Percentiles rank a stretch among this genome's conserved stretches.
Conservation (phyloP, 2,113 vertebrate genomes). For the Sapajus apella region DNA sequence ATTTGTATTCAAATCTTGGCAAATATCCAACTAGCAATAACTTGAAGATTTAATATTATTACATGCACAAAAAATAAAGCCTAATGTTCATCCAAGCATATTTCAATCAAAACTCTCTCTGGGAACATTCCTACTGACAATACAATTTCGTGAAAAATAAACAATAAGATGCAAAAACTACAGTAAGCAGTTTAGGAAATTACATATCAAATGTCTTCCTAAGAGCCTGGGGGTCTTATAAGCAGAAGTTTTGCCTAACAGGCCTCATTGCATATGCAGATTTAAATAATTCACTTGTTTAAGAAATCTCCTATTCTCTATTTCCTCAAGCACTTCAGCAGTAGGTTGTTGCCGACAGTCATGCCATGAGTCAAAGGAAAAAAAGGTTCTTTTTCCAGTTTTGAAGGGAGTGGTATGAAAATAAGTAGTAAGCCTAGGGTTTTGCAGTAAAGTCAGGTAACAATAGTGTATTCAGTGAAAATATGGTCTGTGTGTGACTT, state of each 20-base stretch:
- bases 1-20: conserved; percentile 41
- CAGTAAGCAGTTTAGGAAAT: conserved; percentile 82
- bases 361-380: conserved; percentile 69
- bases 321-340: conserved; percentile 78
- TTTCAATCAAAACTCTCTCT: conserved; percentile 79
- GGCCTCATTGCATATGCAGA: conserved; percentile 82
- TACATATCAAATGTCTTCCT: conserved; percentile 80
- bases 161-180: conserved; percentile 79
- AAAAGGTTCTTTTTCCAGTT: conserved; percentile 47
- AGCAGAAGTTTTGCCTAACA: conserved; percentile 81
- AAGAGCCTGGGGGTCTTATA: conserved; percentile 73
- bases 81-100: conserved; percentile 81
- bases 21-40: conserved; percentile 70
- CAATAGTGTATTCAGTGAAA: conserved; percentile 27
- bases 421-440: conserved; percentile 45
- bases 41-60: conserved; percentile 76
- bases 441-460: conserved; percentile 53
- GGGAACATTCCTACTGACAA: conserved; percentile 75
- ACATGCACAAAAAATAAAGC: conserved; percentile 73
- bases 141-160: conserved; percentile 82
- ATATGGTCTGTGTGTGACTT: conserved; percentile 20
- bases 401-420: conserved; percentile 65
- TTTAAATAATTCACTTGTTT: conserved; percentile 85
- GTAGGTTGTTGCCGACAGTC: conserved; percentile 67
- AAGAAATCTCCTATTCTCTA: conserved; percentile 78